A percentile compares a stretch with the other conserved stretches of the same genome.
These are phyloP conservation scores for Pantala flavescens DNA, from an alignment of 1,140 invertebrate species.

Conservation along the genomic window DNA sequence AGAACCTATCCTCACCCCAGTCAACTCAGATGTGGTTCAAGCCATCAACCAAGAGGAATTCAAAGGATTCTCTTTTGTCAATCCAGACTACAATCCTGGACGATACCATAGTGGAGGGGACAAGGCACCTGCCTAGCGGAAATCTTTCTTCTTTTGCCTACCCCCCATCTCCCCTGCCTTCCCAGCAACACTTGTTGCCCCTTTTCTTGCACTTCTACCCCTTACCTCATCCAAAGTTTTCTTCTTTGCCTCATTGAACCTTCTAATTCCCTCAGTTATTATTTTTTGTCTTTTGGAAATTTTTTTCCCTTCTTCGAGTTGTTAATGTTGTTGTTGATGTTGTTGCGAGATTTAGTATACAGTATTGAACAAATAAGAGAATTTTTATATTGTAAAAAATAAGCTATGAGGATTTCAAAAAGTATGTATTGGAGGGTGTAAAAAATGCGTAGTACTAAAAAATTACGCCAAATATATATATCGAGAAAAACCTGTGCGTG, in stretches of 20 bases:
- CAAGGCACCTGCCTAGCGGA: background rate
- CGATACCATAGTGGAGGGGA: conserved; percentile 34
- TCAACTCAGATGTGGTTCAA: conserved; percentile 77
- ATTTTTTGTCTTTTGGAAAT: conserved; percentile 2
- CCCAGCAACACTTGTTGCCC: background rate
- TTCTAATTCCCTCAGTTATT: background rate
- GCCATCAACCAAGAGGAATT: conserved; percentile 98
- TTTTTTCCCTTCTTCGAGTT: conserved; percentile 1
- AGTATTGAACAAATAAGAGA: conserved; percentile 8
- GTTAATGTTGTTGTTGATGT: conserved; percentile 10
- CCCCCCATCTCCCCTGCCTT: background rate
- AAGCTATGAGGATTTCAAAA: background rate
- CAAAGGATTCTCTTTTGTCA: conserved; percentile 92
- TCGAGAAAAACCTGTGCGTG: background rate
- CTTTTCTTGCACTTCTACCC: background rate
- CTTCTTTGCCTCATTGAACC: background rate
- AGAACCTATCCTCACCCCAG: conserved; percentile 89
- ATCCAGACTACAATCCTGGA: conserved; percentile 77
- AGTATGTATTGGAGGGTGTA: background rate
- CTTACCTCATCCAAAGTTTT: background rate
- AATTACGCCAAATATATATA: background rate
- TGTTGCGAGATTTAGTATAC: conserved; percentile 9
- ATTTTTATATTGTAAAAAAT: conserved; percentile 6
- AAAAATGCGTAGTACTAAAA: background rate
- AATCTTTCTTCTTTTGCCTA: background rate